These are phyloP conservation scores for Tromatobia lineatoria DNA, from an alignment of 2,888 invertebrate species.

Conservation along the genomic window DNA sequence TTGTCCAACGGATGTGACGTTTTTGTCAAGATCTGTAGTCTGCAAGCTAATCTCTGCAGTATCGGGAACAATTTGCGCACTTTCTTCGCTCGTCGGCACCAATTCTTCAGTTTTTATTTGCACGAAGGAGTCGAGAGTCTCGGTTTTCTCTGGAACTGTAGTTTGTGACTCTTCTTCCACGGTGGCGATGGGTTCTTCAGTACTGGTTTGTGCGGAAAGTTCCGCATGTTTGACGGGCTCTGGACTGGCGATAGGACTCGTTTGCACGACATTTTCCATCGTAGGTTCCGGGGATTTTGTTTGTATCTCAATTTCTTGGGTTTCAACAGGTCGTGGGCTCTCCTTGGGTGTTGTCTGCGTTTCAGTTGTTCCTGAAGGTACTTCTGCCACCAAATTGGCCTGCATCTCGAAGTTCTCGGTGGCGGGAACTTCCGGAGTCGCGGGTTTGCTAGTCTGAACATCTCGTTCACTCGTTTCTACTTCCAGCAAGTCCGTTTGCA, in stretches of 20 bases:
- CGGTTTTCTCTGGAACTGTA: constrained; percentile 73
- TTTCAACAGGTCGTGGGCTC: constrained; percentile 71
- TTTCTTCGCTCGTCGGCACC: constrained; percentile 76
- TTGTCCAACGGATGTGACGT: constrained; percentile 49
- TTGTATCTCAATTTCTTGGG: constrained; percentile 77
- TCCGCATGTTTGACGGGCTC: constrained; percentile 57
- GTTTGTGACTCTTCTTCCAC: constrained; percentile 80
- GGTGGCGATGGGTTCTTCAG: constrained; percentile 81
- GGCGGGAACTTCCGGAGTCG: constrained; percentile 80
- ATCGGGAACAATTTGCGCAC: constrained; percentile 80
- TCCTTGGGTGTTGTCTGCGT: constrained; percentile 79
- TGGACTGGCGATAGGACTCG: constrained; percentile 74
- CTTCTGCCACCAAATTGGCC: constrained; percentile 84
- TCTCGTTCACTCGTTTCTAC: constrained; percentile 80
- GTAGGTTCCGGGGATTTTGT: constrained; percentile 73
- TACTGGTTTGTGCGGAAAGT: constrained; percentile 73
- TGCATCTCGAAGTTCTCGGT: constrained; percentile 86
- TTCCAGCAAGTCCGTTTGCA: constrained; percentile 85
- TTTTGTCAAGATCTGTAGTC: constrained; percentile 62
- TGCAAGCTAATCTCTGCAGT: constrained; percentile 76
- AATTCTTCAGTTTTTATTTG: constrained; percentile 77
- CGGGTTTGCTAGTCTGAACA: constrained; percentile 77
- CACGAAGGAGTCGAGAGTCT: constrained; percentile 77
- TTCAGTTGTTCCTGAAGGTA: constrained; percentile 72
- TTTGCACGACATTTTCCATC: constrained; percentile 70